These are phyloP conservation scores for Macrosiphum euphorbiae DNA, from an alignment of 2,888 invertebrate species.

Conservation along the genomic window DNA sequence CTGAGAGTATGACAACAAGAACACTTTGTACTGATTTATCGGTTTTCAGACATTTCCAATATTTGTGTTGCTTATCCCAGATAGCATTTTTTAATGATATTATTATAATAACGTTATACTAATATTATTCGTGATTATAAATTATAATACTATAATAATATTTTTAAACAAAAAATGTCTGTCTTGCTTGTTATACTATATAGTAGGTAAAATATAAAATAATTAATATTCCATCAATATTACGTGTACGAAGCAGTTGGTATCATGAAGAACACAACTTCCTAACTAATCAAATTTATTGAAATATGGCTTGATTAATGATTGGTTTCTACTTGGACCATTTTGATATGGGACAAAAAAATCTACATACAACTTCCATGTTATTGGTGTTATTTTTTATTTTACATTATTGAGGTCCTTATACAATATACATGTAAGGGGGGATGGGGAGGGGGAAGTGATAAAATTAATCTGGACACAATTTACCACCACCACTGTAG, in stretches of 20 bases:
- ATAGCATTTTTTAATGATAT: too few relatives aligned
- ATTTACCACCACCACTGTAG: too few relatives aligned
- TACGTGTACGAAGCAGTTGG: not conserved
- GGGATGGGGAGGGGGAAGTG: too few relatives aligned
- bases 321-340: not conserved
- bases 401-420: not conserved
- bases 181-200: not conserved
- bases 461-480: too few relatives aligned
- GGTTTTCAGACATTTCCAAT: not conserved
- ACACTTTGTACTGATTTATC: not conserved
- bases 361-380: not conserved
- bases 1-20: too few relatives aligned
- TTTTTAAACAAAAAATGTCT: too few relatives aligned
- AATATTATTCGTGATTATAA: too few relatives aligned
- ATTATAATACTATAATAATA: too few relatives aligned
- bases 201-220: not conserved
- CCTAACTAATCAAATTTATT: not conserved
- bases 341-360: not conserved
- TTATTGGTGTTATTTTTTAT: not conserved
- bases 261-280: not conserved
- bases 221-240: not conserved
- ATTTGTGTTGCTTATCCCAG: not conserved
- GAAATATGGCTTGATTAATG: not conserved
- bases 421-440: too few relatives aligned
- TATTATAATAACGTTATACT: too few relatives aligned